Evolutionary conservation across 1,140 invertebrate genomes (phyloP).

Genomic region (Drosophila bifasciata): DNA sequence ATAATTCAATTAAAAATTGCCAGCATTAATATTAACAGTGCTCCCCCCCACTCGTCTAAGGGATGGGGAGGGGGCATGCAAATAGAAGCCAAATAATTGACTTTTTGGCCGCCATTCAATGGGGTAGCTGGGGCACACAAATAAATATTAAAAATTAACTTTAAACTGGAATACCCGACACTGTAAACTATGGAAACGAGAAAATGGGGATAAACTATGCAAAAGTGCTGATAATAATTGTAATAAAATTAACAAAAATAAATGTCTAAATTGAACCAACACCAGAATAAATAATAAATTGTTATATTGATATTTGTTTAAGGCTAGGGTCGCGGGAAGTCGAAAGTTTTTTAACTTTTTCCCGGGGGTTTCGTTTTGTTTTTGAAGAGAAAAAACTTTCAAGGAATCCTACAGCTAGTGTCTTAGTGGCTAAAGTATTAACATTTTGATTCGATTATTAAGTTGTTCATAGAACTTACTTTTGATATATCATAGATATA

Average conservation of each 20-base stretch:
- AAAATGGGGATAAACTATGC: constrained; percentile 15
- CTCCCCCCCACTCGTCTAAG: no score
- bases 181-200: not conserved
- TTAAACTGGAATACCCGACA: constrained; percentile 57
- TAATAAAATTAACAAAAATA: constrained; percentile 37
- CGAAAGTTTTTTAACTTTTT: constrained; percentile 76
- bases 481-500: constrained; percentile 98
- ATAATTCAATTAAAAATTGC: constrained; percentile 61
- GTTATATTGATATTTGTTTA: constrained; percentile 13
- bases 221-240: constrained; percentile 54
- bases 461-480: constrained; percentile 96
- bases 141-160: constrained; percentile 58
- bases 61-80: constrained; percentile 24
- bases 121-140: not conserved
- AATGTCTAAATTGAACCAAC: constrained; percentile 37
- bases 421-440: constrained; percentile 43
- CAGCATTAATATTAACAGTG: constrained; percentile 43
- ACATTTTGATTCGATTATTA: constrained; percentile 70
- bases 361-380: not conserved
- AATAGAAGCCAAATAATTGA: constrained; percentile 68
- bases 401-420: constrained; percentile 51
- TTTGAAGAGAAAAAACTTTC: constrained; percentile 75
- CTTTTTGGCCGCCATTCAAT: constrained; percentile 43
- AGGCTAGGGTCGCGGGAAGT: constrained; percentile 2
- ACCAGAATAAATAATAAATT: constrained; percentile 52